Base-by-base conservation (phyloP, 2,797 vertebrate genomes). In the Cossypha caffra region DNA sequence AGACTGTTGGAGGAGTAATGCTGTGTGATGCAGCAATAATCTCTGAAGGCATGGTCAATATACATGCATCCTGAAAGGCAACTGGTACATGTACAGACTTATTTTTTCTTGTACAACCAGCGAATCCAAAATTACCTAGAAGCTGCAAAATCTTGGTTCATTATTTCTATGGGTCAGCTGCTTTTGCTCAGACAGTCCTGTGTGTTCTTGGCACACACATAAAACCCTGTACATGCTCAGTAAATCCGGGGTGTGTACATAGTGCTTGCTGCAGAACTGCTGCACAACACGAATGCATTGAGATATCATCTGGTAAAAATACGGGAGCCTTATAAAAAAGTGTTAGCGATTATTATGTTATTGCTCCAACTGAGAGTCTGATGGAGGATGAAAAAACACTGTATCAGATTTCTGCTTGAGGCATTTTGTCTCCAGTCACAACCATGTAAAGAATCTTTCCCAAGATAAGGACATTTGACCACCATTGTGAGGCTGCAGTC, bases 1-100 rank as follows among this genome's bases (percentile, higher is more conserved):
- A 63, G 37, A 50, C 48, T 86, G 3, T 54, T 67, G 40, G 61
- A 55, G 88, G 40, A 83, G 26, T 21, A 74, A 38, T 3, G 1
- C 38, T 64, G 50, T 78, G 25, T 58, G 66, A 63, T 2, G 7
- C 9, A 35, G 48, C 59, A 73, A 7, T 59, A 62, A 87, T 54
- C 21, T 81, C 50, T 0, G 0, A 76, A 67, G 48, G 25, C 26
- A 42, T 0, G 0, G 62, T n/a, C 37, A 67, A 23, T n/a, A 55
- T 45, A 45, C 47, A 45, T 4, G 0, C 15, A 31, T 64, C 47
- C 50, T 64, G 50, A 79, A 76, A 50, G 48, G 42, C n/a, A 66
- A 6, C 26, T 3, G 40, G 0, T 0, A 48, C 0, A 2, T 0
- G 0, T 25, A 17, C 52, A 79, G 59, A 33, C 17, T 6, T 79